Evolutionary conservation across 2,797 vertebrate species (phyloP).

Genomic region (Neostethus bicornis): DNA sequence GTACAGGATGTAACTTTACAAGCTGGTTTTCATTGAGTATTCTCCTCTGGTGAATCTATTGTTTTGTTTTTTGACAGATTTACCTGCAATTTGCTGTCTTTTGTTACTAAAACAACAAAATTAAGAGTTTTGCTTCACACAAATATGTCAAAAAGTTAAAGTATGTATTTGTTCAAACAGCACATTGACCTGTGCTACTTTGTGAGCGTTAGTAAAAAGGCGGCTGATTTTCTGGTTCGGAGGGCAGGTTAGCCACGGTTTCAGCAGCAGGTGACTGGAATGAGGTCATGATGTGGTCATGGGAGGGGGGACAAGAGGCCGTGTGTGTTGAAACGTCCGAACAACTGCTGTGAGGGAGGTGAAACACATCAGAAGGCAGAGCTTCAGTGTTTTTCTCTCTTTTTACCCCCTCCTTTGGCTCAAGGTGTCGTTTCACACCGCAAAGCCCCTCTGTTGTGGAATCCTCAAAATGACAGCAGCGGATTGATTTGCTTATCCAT

Average conservation of each 20-base stretch:
- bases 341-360: constrained; percentile 81
- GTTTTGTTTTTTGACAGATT: constrained; percentile 16
- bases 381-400: constrained; percentile 29
- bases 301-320: constrained; percentile 54
- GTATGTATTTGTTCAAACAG: constrained; percentile 53
- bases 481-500: constrained; percentile 67
- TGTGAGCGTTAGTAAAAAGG: constrained; percentile 65
- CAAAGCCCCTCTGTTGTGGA: constrained; percentile 49
- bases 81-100: constrained; percentile 27
- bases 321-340: constrained; percentile 71
- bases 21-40: constrained; percentile 73
- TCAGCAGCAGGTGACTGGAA: constrained; percentile 83
- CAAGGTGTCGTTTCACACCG: constrained; percentile 69
- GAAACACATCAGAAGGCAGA: constrained; percentile 72
- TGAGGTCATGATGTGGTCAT: constrained; percentile 78
- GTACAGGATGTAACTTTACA: constrained; percentile 74
- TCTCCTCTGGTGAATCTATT: constrained; percentile 24
- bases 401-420: constrained; percentile 13
- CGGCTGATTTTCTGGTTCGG: constrained; percentile 75
- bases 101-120: constrained; percentile 14
- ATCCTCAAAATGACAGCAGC: constrained; percentile 59
- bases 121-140: constrained; percentile 39
- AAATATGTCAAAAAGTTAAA: constrained; percentile 47
- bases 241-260: constrained; percentile 80
- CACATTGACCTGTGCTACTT: constrained; percentile 54